phyloP scores from a whole-genome alignment of 1,140 invertebrate genomes.

The Anthonomus grandis region DNA sequence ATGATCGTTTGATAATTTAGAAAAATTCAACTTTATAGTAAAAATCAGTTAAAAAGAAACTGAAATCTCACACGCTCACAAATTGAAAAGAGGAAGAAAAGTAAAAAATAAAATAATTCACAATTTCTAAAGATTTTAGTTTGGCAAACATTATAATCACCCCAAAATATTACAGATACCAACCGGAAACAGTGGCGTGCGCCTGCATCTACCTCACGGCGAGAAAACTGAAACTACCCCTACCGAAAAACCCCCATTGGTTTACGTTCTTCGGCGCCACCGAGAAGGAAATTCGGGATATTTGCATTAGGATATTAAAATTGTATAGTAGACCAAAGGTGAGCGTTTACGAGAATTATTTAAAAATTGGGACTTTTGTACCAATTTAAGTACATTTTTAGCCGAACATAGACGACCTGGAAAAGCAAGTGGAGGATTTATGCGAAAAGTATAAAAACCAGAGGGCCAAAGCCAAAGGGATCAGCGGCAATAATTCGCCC shows the following conservation, averaged over 20 bases:
- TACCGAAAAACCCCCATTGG: slow-evolving; percentile 89
- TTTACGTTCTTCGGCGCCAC: slow-evolving; percentile 80
- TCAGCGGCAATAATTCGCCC: slow-evolving; percentile 57
- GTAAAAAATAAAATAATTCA: no score
- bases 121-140: neutral
- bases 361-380: neutral
- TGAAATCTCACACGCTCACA: no score
- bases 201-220: slow-evolving; percentile 96
- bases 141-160: neutral
- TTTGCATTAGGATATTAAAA: slow-evolving; percentile 78
- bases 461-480: slow-evolving; percentile 61
- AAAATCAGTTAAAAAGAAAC: no score
- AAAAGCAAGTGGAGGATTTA: slow-evolving; percentile 71
- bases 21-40: no score
- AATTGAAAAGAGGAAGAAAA: no score
- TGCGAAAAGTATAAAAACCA: slow-evolving; percentile 71
- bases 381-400: slow-evolving; percentile 48
- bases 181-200: slow-evolving; percentile 96
- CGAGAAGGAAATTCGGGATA: slow-evolving; percentile 80
- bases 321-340: slow-evolving; percentile 82
- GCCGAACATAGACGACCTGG: slow-evolving; percentile 71
- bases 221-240: slow-evolving; percentile 75
- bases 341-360: slow-evolving; percentile 42
- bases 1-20: no score
- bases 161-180: slow-evolving; percentile 59